Evolutionary conservation across 2,888 invertebrate genomes (phyloP).

Genomic region (Polydesmus complanatus): DNA sequence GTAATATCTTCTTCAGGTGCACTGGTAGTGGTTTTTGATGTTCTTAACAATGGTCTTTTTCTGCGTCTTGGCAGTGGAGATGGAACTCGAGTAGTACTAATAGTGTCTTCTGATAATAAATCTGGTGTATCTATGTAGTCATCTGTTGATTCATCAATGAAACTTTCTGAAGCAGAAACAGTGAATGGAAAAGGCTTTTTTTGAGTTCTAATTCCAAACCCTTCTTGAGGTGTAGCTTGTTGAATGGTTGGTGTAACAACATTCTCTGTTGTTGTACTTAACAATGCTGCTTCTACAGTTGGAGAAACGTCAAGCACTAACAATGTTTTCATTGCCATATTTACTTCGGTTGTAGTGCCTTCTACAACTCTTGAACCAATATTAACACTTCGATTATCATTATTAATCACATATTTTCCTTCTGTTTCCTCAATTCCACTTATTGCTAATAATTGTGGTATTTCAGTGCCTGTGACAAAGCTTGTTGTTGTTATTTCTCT

Average conservation of each 20-base stretch:
- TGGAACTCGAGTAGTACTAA: not conserved
- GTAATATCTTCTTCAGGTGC: slow-evolving; percentile 2
- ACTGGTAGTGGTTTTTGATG: not conserved
- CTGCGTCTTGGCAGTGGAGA: slow-evolving; percentile 3
- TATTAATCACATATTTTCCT: slow-evolving; percentile 22
- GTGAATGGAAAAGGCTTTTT: not conserved
- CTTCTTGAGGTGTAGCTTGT: not conserved
- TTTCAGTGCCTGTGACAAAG: slow-evolving; percentile 22
- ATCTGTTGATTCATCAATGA: not conserved
- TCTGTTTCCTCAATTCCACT: slow-evolving; percentile 13
- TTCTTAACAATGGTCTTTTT: not conserved
- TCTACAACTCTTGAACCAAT: slow-evolving; percentile 22
- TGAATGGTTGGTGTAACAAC: not conserved
- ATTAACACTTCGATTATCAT: slow-evolving; percentile 19
- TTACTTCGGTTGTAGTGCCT: slow-evolving; percentile 23
- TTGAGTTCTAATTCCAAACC: slow-evolving; percentile 10
- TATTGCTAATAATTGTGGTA: slow-evolving; percentile 20
- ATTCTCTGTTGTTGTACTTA: not conserved
- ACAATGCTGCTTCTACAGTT: not conserved
- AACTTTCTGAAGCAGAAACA: not conserved
- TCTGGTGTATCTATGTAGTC: not conserved
- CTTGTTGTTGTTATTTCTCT: slow-evolving; percentile 24
- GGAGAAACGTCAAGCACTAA: not conserved
- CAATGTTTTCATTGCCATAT: slow-evolving; percentile 22
- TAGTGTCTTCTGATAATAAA: not conserved